Conservation (phyloP, 2,888 invertebrate species). For the Nephrocerus scutellatus region DNA sequence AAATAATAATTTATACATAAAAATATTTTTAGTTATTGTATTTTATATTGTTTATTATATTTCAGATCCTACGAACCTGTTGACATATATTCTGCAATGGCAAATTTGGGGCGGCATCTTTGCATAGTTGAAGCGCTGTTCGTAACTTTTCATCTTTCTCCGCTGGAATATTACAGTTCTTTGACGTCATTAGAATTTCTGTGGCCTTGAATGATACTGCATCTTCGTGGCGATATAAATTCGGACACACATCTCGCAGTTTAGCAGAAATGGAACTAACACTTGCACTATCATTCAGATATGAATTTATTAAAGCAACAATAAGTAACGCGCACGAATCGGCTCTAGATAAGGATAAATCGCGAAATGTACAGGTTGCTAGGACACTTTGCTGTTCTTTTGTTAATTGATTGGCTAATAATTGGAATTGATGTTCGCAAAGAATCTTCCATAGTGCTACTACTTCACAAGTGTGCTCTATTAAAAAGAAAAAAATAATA, state of each 20-base stretch:
- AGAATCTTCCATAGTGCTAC: constrained; percentile 88
- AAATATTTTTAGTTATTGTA: too few species aligned
- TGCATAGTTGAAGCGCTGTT: constrained; percentile 76
- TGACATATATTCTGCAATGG: constrained; percentile 79
- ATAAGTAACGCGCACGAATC: constrained; percentile 68
- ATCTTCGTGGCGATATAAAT: constrained; percentile 89
- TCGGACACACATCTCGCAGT: constrained; percentile 85
- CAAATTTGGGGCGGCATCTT: constrained; percentile 80
- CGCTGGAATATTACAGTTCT: constrained; percentile 62
- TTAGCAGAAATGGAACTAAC: constrained; percentile 85
- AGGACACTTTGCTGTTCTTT: constrained; percentile 59
- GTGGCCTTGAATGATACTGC: constrained; percentile 93
- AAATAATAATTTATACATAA: too few species aligned
- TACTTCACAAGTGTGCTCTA: constrained; percentile 75
- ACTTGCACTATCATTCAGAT: constrained; percentile 90
- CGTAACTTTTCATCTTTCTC: constrained; percentile 72
- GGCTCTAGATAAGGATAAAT: constrained; percentile 49
- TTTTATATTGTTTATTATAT: not conserved
- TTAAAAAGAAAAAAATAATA: constrained; percentile 5
- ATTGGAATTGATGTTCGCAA: constrained; percentile 85
- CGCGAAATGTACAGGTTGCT: constrained; percentile 54
- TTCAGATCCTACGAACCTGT: constrained; percentile 46
- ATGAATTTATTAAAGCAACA: constrained; percentile 79
- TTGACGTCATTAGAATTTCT: constrained; percentile 78
- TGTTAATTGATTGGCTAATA: constrained; percentile 63